Evolutionary conservation across 2,797 vertebrate species (phyloP), one percentile per base, ranked within the genome.

Genomic region (Paramormyrops hopkinsi): DNA sequence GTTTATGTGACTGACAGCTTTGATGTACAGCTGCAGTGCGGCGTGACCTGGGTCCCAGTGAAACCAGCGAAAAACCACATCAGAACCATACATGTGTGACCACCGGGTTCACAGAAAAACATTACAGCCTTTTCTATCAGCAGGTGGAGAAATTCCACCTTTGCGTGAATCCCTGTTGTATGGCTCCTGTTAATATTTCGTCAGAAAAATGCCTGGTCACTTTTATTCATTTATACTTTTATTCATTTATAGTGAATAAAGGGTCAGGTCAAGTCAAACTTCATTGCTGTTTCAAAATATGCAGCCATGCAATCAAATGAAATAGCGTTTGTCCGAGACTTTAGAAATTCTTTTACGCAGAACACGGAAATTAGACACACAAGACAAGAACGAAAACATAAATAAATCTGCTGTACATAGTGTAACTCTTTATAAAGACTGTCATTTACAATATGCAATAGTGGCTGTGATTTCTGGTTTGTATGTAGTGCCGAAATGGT

Each of bases 1-100:
- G 89, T 83, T 88, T 62, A 48, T 87, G 76, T 89, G 86, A 83
- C 37, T 76, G 76, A 69, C 89, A 48, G 56, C 87, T 87, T 29
- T 48, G 19, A 12, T 19, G 73, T 41, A 41, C 33, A 19, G 37
- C 73, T 41, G 33, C 14, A n/a, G 0, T 79, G 73, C 1, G 17
- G 73, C 7, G 22, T 48, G n/a, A 46, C 9, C 46, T 29, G 46
- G 17, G 19, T 84, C 19, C n/a, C 44, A 1, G 41, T 46, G 37
- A 12, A 19, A n/a, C 6, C 82, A 84, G 82, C 14, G 82, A 50
- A n/a, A 11, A 50, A 50, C 19, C 76, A 9, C 76, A 82, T 46
- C 41, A 46, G 4, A 19, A 46, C 44, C 19, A 12, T 25, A 29
- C 9, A 29, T 50, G 8, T 48, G n/a, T 41, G 73, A 17, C 37